These are phyloP conservation scores for Sapajus apella DNA, from an alignment of 2,113 vertebrate genomes.

Conservation along the genomic window DNA sequence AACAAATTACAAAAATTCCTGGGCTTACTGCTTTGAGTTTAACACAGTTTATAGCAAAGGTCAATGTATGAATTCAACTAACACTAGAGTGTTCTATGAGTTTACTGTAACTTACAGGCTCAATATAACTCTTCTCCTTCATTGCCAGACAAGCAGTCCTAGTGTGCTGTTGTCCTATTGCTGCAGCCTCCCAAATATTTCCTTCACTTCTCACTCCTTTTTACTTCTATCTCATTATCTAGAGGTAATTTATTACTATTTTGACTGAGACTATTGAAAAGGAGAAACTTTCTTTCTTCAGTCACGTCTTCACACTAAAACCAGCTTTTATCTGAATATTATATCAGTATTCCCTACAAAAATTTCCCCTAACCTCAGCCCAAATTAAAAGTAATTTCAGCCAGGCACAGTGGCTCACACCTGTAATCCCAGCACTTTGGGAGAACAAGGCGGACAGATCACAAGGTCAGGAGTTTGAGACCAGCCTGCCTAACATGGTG, in stretches of 20 bases:
- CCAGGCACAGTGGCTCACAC: no score
- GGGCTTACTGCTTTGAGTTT: background rate
- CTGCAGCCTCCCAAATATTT: background rate
- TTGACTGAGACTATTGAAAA: background rate
- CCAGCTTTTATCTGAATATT: background rate
- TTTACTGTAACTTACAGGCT: background rate
- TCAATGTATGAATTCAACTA: no score
- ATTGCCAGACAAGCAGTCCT: background rate
- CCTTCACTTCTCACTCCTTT: no score
- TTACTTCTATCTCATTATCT: background rate
- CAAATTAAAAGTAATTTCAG: background rate
- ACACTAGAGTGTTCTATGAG: background rate
- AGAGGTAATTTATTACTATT: no score
- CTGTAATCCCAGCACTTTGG: no score
- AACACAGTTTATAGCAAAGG: background rate
- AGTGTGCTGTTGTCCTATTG: rapidly evolving
- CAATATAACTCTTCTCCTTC: rapidly evolving
- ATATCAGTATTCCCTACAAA: background rate
- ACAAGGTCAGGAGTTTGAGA: no score
- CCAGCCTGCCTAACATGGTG: no score
- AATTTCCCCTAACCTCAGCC: background rate
- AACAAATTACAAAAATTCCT: background rate
- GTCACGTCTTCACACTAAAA: background rate
- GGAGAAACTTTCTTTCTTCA: background rate
- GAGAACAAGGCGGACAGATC: no score